phyloP scores from a whole-genome alignment of 2,888 invertebrate species.

The Phasia obesa region DNA sequence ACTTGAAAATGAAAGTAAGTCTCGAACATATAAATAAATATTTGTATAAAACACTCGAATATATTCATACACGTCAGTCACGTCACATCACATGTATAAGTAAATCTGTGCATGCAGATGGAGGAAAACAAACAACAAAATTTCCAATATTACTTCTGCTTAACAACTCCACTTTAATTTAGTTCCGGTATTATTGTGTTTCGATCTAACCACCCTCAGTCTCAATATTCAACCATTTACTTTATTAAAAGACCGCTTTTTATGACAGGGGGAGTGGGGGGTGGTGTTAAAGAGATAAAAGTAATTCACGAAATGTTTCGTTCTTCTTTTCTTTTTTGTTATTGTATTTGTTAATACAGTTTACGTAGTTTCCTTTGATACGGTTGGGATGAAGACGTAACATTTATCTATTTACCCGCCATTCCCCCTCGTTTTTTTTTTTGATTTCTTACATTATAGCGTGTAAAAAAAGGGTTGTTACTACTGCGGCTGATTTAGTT shows the following conservation, averaged over 20 bases:
- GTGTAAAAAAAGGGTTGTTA: conserved; percentile 61
- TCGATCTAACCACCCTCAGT: conserved; percentile 46
- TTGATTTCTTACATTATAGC: not conserved
- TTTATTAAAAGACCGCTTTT: conserved; percentile 60
- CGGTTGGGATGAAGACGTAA: conserved; percentile 57
- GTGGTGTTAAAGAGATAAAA: conserved; percentile 25
- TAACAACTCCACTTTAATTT: conserved; percentile 66
- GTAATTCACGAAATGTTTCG: conserved; percentile 44
- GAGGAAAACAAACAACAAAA: conserved; percentile 24
- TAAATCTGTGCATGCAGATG: conserved; percentile 19
- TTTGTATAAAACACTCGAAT: conserved; percentile 52
- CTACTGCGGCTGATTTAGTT: conserved; percentile 6
- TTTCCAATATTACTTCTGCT: conserved; percentile 19
- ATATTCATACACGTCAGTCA: conserved; percentile 4
- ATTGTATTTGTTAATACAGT: conserved; percentile 49
- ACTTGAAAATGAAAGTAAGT: conserved; percentile 48
- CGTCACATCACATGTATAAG: not conserved
- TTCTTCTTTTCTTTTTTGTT: not conserved
- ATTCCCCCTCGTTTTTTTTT: not conserved
- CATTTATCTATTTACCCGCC: conserved; percentile 58
- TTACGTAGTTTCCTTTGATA: conserved; percentile 68
- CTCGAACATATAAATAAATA: conserved; percentile 56
- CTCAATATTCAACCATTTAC: conserved; percentile 56
- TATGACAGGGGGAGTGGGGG: not conserved
- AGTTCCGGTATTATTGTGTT: conserved; percentile 65